Evolutionary conservation across 2,888 invertebrate genomes (phyloP).

Genomic region (Eupithecia pulchellata): DNA sequence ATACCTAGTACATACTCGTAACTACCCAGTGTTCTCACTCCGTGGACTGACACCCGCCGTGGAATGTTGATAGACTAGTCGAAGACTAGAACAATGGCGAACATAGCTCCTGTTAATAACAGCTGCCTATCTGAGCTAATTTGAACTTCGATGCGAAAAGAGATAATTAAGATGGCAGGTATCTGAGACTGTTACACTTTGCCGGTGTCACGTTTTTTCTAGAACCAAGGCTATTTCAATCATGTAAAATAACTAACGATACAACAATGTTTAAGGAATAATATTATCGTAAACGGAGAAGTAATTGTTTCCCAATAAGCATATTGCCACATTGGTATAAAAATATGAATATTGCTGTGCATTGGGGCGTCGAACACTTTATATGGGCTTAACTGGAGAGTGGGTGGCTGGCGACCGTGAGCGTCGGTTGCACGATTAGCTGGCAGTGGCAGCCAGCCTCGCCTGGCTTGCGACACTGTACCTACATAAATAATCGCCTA

Average conservation of each 20-base stretch:
- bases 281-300: conserved; percentile 30
- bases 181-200: conserved; percentile 12
- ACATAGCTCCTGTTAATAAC: conserved; percentile 53
- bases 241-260: not conserved
- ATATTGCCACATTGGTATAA: conserved; percentile 71
- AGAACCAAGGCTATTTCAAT: not conserved
- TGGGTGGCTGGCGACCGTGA: conserved; percentile 83
- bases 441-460: conserved; percentile 56
- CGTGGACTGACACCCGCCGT: conserved; percentile 56
- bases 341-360: conserved; percentile 78
- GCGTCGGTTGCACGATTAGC: conserved; percentile 75
- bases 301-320: conserved; percentile 70
- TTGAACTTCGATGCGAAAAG: conserved; percentile 31
- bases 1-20: conserved; percentile 22
- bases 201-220: not conserved
- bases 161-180: conserved; percentile 20
- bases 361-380: conserved; percentile 73
- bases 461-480: conserved; percentile 72
- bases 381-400: conserved; percentile 81
- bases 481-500: conserved; percentile 69
- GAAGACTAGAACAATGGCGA: conserved; percentile 63
- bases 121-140: conserved; percentile 47
- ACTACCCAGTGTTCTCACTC: conserved; percentile 44
- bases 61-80: conserved; percentile 69
- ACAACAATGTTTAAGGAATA: not conserved